phyloP scores from a whole-genome alignment of 2,113 vertebrate genomes.

The Phainopepla nitens region DNA sequence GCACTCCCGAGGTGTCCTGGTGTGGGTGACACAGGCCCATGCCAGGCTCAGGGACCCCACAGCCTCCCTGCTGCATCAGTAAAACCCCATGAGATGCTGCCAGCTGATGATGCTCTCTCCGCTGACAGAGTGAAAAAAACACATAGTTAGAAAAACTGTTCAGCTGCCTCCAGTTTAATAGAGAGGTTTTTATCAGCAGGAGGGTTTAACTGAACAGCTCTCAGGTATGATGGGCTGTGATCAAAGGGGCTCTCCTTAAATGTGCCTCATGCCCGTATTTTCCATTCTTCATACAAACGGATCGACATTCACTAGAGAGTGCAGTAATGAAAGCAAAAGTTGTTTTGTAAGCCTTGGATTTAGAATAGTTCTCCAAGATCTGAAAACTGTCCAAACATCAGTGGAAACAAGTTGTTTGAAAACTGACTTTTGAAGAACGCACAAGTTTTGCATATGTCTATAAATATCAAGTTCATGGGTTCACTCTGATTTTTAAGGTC shows the following conservation, averaged over 20 bases:
- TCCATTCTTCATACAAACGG: background rate
- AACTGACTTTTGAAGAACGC: background rate
- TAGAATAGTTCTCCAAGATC: background rate
- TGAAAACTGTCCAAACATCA: background rate
- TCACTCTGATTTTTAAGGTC: background rate
- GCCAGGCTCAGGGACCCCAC: background rate
- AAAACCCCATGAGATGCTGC: accelerated
- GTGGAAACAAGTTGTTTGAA: background rate
- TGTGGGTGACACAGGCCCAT: accelerated
- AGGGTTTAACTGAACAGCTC: background rate
- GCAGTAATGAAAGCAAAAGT: background rate
- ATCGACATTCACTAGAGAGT: accelerated
- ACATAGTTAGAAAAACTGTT: accelerated
- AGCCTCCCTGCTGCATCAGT: accelerated
- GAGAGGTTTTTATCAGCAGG: background rate
- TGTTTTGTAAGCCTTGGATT: background rate
- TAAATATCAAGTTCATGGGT: background rate
- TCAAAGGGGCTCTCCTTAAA: background rate
- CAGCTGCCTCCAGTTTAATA: background rate
- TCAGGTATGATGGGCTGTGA: no score
- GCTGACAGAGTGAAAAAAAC: background rate
- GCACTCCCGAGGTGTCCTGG: background rate
- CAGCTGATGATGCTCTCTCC: accelerated
- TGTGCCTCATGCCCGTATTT: accelerated
- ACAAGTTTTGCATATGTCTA: background rate